These are phyloP conservation scores for Indri indri DNA, from an alignment of 2,113 vertebrate species.

Conservation along the genomic window DNA sequence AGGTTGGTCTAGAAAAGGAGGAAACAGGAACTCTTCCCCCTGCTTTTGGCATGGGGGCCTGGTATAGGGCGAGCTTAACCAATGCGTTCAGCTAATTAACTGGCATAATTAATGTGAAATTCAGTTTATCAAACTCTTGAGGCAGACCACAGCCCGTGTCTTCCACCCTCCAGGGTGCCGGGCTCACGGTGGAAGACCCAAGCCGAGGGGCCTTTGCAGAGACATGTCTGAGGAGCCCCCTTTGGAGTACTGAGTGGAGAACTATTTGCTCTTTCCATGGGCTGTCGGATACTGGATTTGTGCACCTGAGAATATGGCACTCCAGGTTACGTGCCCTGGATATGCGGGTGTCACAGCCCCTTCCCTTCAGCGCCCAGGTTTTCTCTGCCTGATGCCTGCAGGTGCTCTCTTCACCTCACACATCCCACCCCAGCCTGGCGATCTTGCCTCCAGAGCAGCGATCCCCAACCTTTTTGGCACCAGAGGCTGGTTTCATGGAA, in stretches of 20 bases:
- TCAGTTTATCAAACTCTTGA: not conserved
- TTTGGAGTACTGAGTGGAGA: not conserved
- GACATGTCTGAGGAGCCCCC: not conserved
- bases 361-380: not conserved
- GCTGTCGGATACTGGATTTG: not conserved
- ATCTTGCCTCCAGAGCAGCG: not conserved
- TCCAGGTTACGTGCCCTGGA: not conserved
- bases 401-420: too few species aligned
- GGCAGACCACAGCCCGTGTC: too few species aligned
- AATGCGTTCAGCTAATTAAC: not conserved
- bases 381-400: not conserved
- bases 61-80: accelerated
- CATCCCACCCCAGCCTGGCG: accelerated
- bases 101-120: too few species aligned
- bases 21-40: not conserved
- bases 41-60: accelerated
- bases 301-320: accelerated
- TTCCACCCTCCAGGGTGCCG: accelerated
- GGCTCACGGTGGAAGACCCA: not conserved
- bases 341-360: too few species aligned
- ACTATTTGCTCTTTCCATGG: not conserved
- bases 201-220: not conserved
- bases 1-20: not conserved
- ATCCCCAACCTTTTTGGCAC: too few species aligned
- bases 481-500: too few species aligned